Percentiles rank a stretch among this genome's conserved stretches.
Conservation (phyloP, 2,797 vertebrate species). For the Chiloscyllium punctatum region DNA sequence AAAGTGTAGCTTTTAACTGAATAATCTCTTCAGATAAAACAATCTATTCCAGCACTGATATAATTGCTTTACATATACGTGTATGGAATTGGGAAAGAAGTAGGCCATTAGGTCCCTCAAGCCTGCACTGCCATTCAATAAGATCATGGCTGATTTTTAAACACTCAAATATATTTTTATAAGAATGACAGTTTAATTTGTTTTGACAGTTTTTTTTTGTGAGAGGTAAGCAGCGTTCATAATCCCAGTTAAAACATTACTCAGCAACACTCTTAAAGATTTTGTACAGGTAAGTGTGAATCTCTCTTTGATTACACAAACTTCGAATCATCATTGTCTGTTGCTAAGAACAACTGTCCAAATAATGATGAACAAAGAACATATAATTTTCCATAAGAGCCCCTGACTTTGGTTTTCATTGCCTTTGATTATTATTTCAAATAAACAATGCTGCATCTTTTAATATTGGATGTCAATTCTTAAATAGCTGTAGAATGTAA, state of each 20-base stretch:
- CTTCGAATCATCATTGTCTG: constrained; percentile 41
- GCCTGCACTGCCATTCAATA: no score
- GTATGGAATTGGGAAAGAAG: no score
- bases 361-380: constrained; percentile 47
- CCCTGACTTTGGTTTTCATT: constrained; percentile 42
- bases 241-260: neutral
- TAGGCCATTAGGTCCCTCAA: no score
- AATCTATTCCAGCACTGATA: neutral
- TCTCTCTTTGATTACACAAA: constrained; percentile 45
- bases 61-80: neutral
- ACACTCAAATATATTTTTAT: neutral
- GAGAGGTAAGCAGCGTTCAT: neutral
- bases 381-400: constrained; percentile 49
- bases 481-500: neutral
- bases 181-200: neutral
- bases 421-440: neutral
- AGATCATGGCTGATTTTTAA: no score
- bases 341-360: constrained; percentile 43
- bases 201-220: neutral
- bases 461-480: neutral
- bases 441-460: neutral
- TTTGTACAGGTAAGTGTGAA: constrained; percentile 41
- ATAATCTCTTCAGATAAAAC: neutral
- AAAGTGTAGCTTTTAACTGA: neutral
- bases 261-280: neutral